phyloP scores from a whole-genome alignment of 2,113 vertebrate genomes.

The Mugil cephalus region DNA sequence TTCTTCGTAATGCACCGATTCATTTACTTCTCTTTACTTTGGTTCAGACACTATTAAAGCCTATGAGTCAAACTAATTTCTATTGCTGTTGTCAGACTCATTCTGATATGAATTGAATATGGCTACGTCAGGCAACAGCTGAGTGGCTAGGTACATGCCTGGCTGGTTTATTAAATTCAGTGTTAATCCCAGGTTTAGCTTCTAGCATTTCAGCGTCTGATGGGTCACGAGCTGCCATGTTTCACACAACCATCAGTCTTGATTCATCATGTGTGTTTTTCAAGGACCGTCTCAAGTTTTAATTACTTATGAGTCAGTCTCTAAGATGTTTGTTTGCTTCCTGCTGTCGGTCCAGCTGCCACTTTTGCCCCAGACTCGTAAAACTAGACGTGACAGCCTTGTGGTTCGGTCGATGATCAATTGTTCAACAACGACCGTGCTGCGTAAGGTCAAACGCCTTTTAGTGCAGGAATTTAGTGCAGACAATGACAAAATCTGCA shows the following conservation, averaged over 20 bases:
- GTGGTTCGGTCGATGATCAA: constrained; percentile 32
- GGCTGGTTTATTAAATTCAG: not conserved
- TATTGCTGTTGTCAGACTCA: too few species aligned
- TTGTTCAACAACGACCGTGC: constrained; percentile 14
- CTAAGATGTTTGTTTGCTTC: not conserved
- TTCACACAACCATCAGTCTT: not conserved
- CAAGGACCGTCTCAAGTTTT: not conserved
- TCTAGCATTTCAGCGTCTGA: not conserved
- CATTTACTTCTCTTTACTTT: too few species aligned
- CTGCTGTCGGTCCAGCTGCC: constrained; percentile 9
- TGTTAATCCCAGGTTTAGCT: constrained; percentile 12
- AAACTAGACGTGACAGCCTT: constrained; percentile 16
- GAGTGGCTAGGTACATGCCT: too few species aligned
- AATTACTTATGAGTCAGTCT: constrained; percentile 19
- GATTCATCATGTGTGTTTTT: not conserved
- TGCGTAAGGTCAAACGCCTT: constrained; percentile 29
- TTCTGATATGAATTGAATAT: too few species aligned
- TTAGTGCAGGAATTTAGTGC: constrained; percentile 26
- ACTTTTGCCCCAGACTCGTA: constrained; percentile 8
- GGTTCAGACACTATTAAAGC: too few species aligned
- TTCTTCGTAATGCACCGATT: too few species aligned
- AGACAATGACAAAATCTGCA: constrained; percentile 27
- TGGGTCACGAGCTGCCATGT: constrained; percentile 2
- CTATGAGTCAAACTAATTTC: too few species aligned
- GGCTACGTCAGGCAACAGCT: too few species aligned